A percentile compares a stretch with the other conserved stretches of the same genome.
phyloP scores from a whole-genome alignment of 2,888 invertebrate species.

The Melitaea athalia region DNA sequence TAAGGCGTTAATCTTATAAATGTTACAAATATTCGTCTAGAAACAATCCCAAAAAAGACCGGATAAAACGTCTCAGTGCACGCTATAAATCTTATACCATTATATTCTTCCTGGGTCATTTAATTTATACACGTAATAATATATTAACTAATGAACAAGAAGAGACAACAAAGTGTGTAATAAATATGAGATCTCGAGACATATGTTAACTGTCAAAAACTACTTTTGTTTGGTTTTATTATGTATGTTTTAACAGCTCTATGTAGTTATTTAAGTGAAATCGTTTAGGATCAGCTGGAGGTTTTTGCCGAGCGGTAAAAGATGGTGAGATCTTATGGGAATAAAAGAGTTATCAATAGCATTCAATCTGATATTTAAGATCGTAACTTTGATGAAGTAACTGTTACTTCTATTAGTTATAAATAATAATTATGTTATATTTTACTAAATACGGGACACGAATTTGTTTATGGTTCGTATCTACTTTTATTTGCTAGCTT shows the following conservation, averaged over 20 bases:
- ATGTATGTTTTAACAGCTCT: conserved; percentile 61
- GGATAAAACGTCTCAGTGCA: conserved; percentile 31
- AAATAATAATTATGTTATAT: neutral
- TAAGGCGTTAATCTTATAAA: neutral
- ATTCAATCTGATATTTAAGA: conserved; percentile 52
- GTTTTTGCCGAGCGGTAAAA: conserved; percentile 68
- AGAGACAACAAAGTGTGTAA: conserved; percentile 69
- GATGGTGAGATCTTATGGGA: conserved; percentile 67
- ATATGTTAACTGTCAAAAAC: conserved; percentile 61
- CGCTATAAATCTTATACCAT: conserved; percentile 48
- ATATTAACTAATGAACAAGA: conserved; percentile 74
- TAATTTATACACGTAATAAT: conserved; percentile 72
- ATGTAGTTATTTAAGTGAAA: conserved; percentile 55
- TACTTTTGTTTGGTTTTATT: conserved; percentile 53
- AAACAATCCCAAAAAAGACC: neutral
- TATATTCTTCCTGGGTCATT: conserved; percentile 70
- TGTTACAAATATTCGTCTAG: conserved; percentile 6
- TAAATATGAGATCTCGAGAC: conserved; percentile 67
- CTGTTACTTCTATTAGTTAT: conserved; percentile 25
- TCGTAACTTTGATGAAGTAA: conserved; percentile 29
- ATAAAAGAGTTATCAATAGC: conserved; percentile 77
- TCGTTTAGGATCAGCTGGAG: conserved; percentile 69
- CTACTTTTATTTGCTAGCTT: too few species aligned
- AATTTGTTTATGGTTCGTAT: neutral
- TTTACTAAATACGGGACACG: neutral